A percentile compares a stretch with the other conserved stretches of the same genome.
Conservation (phyloP, 2,888 invertebrate species). For the Acutogordius australiensis region DNA sequence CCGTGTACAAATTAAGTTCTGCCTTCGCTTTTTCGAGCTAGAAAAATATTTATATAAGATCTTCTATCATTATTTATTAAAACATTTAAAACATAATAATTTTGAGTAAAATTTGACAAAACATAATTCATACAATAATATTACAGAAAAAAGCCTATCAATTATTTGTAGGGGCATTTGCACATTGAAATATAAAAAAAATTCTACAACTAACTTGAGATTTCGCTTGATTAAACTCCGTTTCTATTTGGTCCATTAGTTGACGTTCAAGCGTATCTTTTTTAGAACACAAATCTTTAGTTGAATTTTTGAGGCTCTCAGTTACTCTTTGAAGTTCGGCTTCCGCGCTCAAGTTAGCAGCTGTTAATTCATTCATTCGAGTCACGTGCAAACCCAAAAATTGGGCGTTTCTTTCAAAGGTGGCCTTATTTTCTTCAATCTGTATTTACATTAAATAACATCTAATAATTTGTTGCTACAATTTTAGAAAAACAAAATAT, state of each 20-base stretch:
- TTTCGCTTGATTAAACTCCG: conserved; percentile 21
- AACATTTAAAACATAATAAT: neutral
- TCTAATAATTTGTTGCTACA: no score
- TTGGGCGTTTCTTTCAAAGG: neutral
- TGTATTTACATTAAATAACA: no score
- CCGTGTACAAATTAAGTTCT: neutral
- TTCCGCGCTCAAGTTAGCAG: neutral
- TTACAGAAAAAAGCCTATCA: neutral
- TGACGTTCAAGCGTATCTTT: conserved; percentile 33
- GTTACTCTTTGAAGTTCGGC: conserved; percentile 37
- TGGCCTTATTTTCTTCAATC: neutral
- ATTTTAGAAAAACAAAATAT: no score
- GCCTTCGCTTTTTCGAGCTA: neutral
- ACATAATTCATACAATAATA: neutral
- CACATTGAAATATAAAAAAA: no score
- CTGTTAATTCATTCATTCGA: neutral
- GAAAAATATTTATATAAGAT: no score
- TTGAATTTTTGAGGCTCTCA: conserved; percentile 37
- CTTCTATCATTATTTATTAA: no score
- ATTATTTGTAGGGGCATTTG: no score
- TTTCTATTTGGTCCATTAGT: conserved; percentile 31
- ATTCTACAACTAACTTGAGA: no score
- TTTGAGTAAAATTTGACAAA: neutral
- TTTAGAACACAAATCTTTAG: conserved; percentile 31
- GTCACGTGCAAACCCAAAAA: neutral